phyloP scores from a whole-genome alignment of 2,797 vertebrate genomes.

The Spinus olivaceus region DNA sequence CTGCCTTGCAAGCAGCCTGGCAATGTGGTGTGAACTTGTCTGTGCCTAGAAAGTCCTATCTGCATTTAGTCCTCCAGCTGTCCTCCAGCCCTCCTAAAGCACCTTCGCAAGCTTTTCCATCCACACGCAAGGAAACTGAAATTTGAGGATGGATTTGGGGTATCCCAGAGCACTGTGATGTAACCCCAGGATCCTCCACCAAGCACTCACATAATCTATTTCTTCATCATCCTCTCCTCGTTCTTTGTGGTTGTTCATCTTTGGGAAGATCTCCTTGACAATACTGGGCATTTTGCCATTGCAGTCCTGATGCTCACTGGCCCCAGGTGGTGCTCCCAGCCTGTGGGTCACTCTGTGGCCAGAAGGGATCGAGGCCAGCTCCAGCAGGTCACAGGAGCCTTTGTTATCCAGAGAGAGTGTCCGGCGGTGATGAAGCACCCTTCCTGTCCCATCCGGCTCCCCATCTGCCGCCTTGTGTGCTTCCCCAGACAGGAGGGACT shows the following conservation, averaged over 20 bases:
- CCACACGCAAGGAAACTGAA: rapidly evolving
- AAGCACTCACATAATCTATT: conserved; percentile 89
- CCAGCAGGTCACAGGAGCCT: conserved; percentile 82
- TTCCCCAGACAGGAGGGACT: conserved; percentile 85
- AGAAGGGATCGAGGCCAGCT: conserved; percentile 38
- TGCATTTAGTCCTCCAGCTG: not conserved
- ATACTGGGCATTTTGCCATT: conserved; percentile 87
- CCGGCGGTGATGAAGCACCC: conserved; percentile 80
- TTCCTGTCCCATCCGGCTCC: conserved; percentile 10
- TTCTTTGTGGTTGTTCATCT: conserved; percentile 88
- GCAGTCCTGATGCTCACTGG: conserved; percentile 85
- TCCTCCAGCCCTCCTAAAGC: not conserved
- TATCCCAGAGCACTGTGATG: not conserved
- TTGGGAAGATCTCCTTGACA: conserved; percentile 90
- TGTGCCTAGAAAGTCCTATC: not conserved
- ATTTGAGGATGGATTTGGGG: not conserved
- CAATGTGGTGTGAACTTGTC: not conserved
- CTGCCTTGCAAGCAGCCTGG: not conserved
- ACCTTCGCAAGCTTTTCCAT: not conserved
- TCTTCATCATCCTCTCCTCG: conserved; percentile 90
- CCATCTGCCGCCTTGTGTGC: conserved; percentile 46
- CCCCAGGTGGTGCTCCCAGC: conserved; percentile 68
- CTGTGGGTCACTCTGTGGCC: conserved; percentile 71
- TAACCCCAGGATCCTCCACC: not conserved
- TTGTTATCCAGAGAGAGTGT: conserved; percentile 89